These are phyloP conservation scores for cattle (Bos taurus) DNA, from an alignment of 2,113 vertebrate species.

Conservation along the genomic window DNA sequence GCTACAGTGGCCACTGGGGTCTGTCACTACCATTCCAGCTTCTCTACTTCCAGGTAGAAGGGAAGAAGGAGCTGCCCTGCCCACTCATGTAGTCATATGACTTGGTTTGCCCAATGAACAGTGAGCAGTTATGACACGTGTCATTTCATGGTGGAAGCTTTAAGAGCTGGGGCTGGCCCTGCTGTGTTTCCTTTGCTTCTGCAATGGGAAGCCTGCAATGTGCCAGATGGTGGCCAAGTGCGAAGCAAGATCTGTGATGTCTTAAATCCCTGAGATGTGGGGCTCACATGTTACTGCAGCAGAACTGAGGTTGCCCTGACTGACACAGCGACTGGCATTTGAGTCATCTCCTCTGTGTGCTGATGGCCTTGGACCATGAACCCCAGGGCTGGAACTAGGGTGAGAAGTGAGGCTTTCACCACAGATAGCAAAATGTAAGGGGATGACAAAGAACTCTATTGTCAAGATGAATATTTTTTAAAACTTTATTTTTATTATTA, in stretches of 20 bases:
- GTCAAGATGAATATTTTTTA: not conserved
- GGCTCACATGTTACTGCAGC: not conserved
- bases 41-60: not conserved
- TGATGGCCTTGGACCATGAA: not conserved
- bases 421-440: not conserved
- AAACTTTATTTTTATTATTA: not conserved
- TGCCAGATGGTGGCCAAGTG: too few species aligned
- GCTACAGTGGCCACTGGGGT: not conserved
- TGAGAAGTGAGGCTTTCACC: not conserved
- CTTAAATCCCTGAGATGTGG: not conserved
- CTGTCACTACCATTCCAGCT: too few species aligned
- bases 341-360: too few species aligned
- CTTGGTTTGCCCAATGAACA: not conserved
- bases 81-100: not conserved
- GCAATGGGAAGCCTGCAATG: rapidly evolving
- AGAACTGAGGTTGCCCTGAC: not conserved
- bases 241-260: not conserved
- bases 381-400: not conserved
- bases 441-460: not conserved
- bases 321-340: too few species aligned
- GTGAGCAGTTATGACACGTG: not conserved
- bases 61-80: not conserved
- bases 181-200: not conserved
- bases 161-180: rapidly evolving
- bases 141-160: not conserved